A percentile compares a stretch with the other conserved stretches of the same genome.
Conservation (phyloP, 2,797 vertebrate genomes). For the Lacerta bilineata region DNA sequence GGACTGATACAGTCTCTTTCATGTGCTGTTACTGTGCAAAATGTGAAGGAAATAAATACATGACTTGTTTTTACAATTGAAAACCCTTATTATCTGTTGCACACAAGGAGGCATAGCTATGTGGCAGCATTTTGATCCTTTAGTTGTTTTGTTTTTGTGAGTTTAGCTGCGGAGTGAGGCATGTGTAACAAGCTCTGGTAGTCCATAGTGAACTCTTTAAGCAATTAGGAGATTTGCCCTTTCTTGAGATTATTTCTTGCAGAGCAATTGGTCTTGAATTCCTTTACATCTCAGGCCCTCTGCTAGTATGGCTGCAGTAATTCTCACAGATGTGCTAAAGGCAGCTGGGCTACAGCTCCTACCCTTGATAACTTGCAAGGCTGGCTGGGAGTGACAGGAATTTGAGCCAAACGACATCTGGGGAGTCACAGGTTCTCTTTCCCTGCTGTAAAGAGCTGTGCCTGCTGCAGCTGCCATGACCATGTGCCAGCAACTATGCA, state of each 20-base stretch:
- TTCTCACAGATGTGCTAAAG: not conserved
- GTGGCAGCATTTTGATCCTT: not conserved
- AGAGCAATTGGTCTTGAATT: not conserved
- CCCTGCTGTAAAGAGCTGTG: not conserved
- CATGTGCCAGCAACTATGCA: not conserved
- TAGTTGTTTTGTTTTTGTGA: not conserved
- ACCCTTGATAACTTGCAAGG: not conserved
- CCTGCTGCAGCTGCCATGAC: not conserved
- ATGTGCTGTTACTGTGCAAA: not conserved
- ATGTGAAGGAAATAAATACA: not conserved
- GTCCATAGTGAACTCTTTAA: not conserved
- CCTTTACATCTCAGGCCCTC: not conserved
- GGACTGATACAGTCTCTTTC: not conserved
- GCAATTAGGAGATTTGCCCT: too few relatives aligned
- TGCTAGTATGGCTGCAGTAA: not conserved
- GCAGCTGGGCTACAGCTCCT: not conserved
- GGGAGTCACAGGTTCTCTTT: too few relatives aligned
- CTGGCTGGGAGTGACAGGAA: too few relatives aligned
- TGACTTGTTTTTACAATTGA: not conserved
- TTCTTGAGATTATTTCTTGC: not conserved
- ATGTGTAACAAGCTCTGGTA: not conserved
- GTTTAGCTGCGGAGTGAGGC: not conserved
- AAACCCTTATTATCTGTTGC: not conserved
- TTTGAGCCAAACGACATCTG: too few relatives aligned
- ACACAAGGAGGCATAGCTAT: not conserved